Conservation (phyloP, 2,797 vertebrate species). For the Phrynocephalus forsythii region DNA sequence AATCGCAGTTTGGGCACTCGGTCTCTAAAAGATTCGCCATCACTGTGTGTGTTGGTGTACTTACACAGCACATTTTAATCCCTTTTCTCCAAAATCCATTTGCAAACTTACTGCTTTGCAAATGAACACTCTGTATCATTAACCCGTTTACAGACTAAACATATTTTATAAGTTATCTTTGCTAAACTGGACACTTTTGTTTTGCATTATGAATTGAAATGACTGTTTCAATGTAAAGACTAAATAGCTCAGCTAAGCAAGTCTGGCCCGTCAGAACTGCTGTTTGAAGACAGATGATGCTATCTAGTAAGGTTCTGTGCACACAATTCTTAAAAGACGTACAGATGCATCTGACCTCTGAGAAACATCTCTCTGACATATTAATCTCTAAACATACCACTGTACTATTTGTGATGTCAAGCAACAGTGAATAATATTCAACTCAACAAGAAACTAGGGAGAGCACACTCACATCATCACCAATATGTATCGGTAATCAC, state of each 20-base stretch:
- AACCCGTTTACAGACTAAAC: not conserved
- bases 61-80: not conserved
- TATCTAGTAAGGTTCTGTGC: constrained; percentile 19
- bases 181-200: constrained; percentile 7
- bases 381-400: constrained; percentile 36
- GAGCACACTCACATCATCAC: not conserved
- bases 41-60: not conserved
- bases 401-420: constrained; percentile 32
- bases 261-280: not conserved
- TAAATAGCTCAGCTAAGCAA: constrained; percentile 1
- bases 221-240: constrained; percentile 21
- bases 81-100: not conserved
- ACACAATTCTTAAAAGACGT: constrained; percentile 28
- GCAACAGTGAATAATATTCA: not conserved
- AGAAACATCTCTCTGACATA: not conserved
- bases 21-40: no score
- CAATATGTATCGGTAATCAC: not conserved
- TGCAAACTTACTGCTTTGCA: not conserved
- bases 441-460: constrained; percentile 1
- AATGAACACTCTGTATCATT: not conserved
- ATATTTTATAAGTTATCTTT: constrained; percentile 15
- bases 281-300: constrained; percentile 18
- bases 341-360: not conserved
- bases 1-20: no score
- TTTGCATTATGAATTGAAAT: constrained; percentile 27